Evolutionary conservation across 2,797 vertebrate genomes (phyloP), one percentile per base, ranked within the genome.

Genomic region (Chloroceryle amazona): DNA sequence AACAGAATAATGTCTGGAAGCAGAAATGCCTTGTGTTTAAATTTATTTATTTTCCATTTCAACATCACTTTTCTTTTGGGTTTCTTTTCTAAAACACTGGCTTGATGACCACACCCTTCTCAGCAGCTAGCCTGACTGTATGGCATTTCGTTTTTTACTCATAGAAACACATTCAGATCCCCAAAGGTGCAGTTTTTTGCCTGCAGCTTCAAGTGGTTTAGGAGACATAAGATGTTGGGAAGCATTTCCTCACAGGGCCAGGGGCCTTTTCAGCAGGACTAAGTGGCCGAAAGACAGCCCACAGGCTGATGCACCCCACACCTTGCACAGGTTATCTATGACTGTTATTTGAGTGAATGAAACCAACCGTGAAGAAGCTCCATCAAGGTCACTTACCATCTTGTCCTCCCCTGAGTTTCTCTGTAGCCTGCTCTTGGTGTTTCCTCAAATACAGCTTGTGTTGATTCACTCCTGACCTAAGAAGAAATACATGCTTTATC

Each of bases 41-140:
- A 62, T 79, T 88, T 94, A 68, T 94, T 97, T 96, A 80, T 97
- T 97, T 98, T 98, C 96, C 96, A 11, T 39, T 93, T 89, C 80
- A 60, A 54, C 61, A 17, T 51, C 31, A 19, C 62, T 91, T 81
- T 89, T 87, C 42, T 58, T 26, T 62, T 92, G 22, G 18, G 22
- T 93, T 97, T 90, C 68, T 88, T 89, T 96, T 58, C 94, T 81
- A 79, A 89, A 93, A 16, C 26, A 75, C 62, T 89, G 89, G 60
- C n/a, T 62, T 57, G 60, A 62, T 74, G 23, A 74, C 55, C 55
- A 29, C 17, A 67, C 81, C n/a, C 28, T 80, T 67, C 41, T 91
- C 23, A 3, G 67, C 65, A 49, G 13, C 54, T 47, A 89, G 74
- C 29, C 62, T 49, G 37, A 72, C 42, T 61, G 37, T 57, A 66